Percentiles rank a stretch among this genome's conserved stretches.
Evolutionary conservation across 2,888 invertebrate species (phyloP).

Genomic region (Sphaerophoria rueppellii): DNA sequence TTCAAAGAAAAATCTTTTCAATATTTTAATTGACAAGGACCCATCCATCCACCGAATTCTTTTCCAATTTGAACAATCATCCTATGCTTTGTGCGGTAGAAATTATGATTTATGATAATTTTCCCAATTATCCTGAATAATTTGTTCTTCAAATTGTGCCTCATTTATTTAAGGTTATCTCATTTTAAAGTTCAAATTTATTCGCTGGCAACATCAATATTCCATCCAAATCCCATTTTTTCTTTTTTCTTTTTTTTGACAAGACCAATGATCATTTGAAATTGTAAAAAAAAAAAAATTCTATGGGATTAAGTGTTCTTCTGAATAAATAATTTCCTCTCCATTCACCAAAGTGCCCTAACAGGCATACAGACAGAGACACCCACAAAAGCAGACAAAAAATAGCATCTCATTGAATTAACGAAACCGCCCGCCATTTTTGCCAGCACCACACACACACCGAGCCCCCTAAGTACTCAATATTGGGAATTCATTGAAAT

Average conservation of each 20-base stretch:
- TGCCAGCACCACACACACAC: neutral
- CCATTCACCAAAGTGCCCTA: slow-evolving; percentile 55
- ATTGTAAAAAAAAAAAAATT: slow-evolving; percentile 35
- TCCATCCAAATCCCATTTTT: slow-evolving; percentile 1
- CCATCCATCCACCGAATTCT: neutral
- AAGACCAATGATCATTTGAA: slow-evolving; percentile 45
- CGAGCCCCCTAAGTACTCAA: slow-evolving; percentile 35
- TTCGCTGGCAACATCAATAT: neutral
- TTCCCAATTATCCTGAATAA: slow-evolving; percentile 62
- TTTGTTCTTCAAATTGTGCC: slow-evolving; percentile 49
- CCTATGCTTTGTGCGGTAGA: neutral
- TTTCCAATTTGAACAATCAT: neutral
- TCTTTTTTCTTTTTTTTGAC: slow-evolving; percentile 1
- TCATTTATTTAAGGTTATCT: slow-evolving; percentile 43
- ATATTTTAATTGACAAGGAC: no score
- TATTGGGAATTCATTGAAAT: slow-evolving; percentile 31
- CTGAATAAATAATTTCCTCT: slow-evolving; percentile 69
- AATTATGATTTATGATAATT: slow-evolving; percentile 45
- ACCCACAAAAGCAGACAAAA: slow-evolving; percentile 7
- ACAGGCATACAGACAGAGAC: neutral
- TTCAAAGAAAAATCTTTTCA: no score
- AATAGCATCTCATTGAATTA: slow-evolving; percentile 61
- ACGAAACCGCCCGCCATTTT: slow-evolving; percentile 14
- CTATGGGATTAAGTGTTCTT: slow-evolving; percentile 66
- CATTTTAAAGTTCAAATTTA: slow-evolving; percentile 27